Base-by-base conservation (phyloP, 2,888 invertebrate species). In the Lasius platythorax region DNA sequence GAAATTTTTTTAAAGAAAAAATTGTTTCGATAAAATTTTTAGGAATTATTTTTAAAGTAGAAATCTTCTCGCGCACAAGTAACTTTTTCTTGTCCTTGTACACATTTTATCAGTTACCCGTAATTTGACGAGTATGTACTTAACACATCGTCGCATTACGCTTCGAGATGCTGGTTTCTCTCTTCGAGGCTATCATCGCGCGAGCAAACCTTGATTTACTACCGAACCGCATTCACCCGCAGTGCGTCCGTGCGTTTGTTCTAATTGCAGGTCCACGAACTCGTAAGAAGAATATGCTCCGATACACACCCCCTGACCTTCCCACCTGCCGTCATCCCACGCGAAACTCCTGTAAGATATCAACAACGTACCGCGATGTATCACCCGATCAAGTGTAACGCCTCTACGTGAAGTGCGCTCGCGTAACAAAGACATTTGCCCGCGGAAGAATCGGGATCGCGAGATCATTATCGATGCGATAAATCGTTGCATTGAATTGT, bases 181-280 rank as follows among this genome's bases (percentile, higher is more conserved):
- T 86, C 81, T 85, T 72, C 81, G 84, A 73, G 90, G 92, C 92
- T 87, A 90, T 93, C 92, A 91, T 92, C 92, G 91, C 91, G 90
- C 91, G 90, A 92, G 87, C 89, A 88, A 89, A 83, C 75, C 82
- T 90, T 93, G 93, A 94, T 94, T 94, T 94, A 94, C 92, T 85
- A 92, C 91, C 88, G 89, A 87, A 81, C 91, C 92, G 93, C 92
- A 92, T 92, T 93, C 94, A 93, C 93, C 93, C 93, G 93, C 93
- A 92, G 92, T 91, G 92, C 92, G 93, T 93, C 91, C 93, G 92
- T 91, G 91, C 91, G 93, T 93, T 91, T 92, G 92, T 93, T 88
- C 93, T 93, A 93, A 94, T 94, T 93, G 91, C 92, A 91, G 92
- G 93, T 90, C 92, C 91, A 90, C 87, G 89, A 84, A 86, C 87